These are phyloP conservation scores for Salvelinus sp. DNA, from an alignment of 2,113 vertebrate genomes.

Conservation along the genomic window DNA sequence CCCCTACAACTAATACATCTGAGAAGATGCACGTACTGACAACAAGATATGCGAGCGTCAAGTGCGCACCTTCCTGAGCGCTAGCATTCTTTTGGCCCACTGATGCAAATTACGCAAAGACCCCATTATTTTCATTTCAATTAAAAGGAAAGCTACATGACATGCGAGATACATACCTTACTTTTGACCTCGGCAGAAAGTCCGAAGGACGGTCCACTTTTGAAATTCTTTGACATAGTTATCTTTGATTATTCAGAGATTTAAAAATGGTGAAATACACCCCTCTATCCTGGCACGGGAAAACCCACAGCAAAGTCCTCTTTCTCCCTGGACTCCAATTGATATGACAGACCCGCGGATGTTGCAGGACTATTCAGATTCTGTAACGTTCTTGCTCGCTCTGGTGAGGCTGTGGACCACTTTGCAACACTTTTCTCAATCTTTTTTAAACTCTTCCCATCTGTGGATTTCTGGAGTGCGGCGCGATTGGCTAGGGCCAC, in stretches of 20 bases:
- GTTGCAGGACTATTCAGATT: slow-evolving; percentile 14
- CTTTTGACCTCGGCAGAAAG: slow-evolving; percentile 92
- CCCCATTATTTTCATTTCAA: neutral
- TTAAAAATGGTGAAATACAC: slow-evolving; percentile 40
- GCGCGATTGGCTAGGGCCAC: slow-evolving; percentile 71
- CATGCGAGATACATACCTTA: slow-evolving; percentile 76
- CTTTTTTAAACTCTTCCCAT: slow-evolving; percentile 79
- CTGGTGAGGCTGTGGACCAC: slow-evolving; percentile 60
- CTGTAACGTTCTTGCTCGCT: slow-evolving; percentile 26
- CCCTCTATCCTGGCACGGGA: slow-evolving; percentile 31
- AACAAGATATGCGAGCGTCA: neutral
- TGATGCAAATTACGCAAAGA: neutral
- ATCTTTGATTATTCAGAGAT: slow-evolving; percentile 36
- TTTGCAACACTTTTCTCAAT: slow-evolving; percentile 78
- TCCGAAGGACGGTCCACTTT: slow-evolving; percentile 89
- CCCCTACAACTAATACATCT: no score
- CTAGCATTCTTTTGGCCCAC: neutral
- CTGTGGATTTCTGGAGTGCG: slow-evolving; percentile 54
- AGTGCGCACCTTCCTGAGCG: neutral
- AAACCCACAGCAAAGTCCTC: slow-evolving; percentile 19
- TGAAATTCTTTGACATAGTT: slow-evolving; percentile 84
- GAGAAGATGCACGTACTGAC: neutral
- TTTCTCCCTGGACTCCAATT: neutral
- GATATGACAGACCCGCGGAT: slow-evolving; percentile 24
- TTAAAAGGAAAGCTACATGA: neutral